phyloP scores from a whole-genome alignment of 2,888 invertebrate genomes.

The Trisateles emortualis region DNA sequence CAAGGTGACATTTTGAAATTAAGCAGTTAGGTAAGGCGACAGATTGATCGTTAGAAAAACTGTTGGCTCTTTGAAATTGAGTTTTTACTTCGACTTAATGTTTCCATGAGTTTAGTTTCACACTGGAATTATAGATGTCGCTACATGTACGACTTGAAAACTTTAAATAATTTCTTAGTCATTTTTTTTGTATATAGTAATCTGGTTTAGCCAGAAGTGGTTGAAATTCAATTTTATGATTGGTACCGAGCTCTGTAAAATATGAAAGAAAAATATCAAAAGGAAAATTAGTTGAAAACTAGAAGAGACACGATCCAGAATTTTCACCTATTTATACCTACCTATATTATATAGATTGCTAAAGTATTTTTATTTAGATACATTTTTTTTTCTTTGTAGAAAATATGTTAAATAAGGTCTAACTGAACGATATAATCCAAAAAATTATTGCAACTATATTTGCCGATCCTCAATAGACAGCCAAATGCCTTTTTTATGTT shows the following conservation, averaged over 20 bases:
- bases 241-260: no score
- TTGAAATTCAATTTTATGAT: no score
- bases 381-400: no score
- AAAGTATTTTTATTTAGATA: no score
- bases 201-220: no score
- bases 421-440: constrained; percentile 27
- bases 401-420: constrained; percentile 2
- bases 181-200: no score
- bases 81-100: not conserved
- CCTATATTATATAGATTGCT: no score
- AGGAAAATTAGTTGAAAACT: no score
- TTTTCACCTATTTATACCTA: no score
- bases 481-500: constrained; percentile 57
- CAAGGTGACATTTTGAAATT: constrained; percentile 5
- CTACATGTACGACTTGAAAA: constrained; percentile 12
- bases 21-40: not conserved
- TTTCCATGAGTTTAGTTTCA: constrained; percentile 12
- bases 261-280: no score
- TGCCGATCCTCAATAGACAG: constrained; percentile 53
- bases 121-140: constrained; percentile 34
- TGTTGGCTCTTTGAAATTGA: not conserved
- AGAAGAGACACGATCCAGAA: no score
- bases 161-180: no score
- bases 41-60: not conserved
- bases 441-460: constrained; percentile 42